Base-by-base conservation (phyloP, 2,797 vertebrate genomes). In the Lepus townsendii region DNA sequence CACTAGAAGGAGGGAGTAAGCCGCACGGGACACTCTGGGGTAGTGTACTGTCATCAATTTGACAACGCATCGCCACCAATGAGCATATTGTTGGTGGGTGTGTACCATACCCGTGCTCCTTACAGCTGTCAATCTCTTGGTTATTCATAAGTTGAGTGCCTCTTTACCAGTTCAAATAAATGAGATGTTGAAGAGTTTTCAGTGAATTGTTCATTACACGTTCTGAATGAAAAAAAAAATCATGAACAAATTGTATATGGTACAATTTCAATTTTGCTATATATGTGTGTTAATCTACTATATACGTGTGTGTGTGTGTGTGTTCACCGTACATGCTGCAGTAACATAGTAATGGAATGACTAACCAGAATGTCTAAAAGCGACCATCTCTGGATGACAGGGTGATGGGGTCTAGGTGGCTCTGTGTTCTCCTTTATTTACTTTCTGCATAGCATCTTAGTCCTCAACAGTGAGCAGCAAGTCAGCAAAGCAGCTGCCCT, bases 201-300 rank as follows among this genome's bases (percentile, higher is more conserved):
- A 78, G 76, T 83, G 75, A 88, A 69, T 42, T 69, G n/a, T 80
- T 84, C 35, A 71, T 69, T 84, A 66, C 24, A 47, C 20, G n/a
- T 27, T 1, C 71, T 38, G 19, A 89, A 9, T 38, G 42, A 30
- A 90, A 35, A 47, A 47, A 47, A 42, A 76, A 73, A 2, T 66
- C 47, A 57, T 26, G 75, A 52, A 27, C 38, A 71, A 92, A 71
- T 38, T 71, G 9, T 79, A 54, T 11, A 5, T 12, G 35, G 22
- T 71, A 4, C n/a, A 47, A 96, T 71, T 13, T 30, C 19, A 57
- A 60, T 73, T 75, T 69, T 13, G 42, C 6, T 47, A 47, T 47
- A 47, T 47, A 47, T 20, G 52, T 54, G 66, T 93, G 85, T 72
- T n/a, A 82, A 90, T 47, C 42, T 42, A 50, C 42, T 38, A 42